Evolutionary conservation across 2,797 vertebrate species (phyloP), one percentile per base, ranked within the genome.

Genomic region (Odontamblyopus rebecca): DNA sequence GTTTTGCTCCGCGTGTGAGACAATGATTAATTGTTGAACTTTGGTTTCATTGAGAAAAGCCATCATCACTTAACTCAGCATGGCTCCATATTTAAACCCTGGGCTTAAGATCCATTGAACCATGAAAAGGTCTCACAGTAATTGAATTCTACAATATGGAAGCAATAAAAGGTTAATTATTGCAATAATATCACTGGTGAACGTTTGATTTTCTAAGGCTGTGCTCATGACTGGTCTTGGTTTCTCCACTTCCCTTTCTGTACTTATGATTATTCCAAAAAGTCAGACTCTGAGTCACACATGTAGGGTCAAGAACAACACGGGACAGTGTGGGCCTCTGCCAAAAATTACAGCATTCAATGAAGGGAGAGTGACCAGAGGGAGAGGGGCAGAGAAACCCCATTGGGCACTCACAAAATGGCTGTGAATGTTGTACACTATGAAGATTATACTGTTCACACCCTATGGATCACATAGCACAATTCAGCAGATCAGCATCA

Each of bases 271-370:
- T 9, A 9, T 38, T 38, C 35, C 8, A 38, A 38, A 38, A 38
- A 9, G 35, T 38, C 35, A 38, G 35, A 38, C 35, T 7, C 35
- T 8, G 35, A 35, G 35, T 7, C 35, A 8, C 2, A 35, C 7
- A 38, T 38, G 1, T 8, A 38, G 35, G 35, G 35, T 9, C 7
- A 38, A 35, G 5, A 35, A 35, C 81, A 92, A 91, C 89, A 88
- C 67, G 51, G 75, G 79, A 78, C 77, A 82, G 78, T 81, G 75
- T 62, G 54, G 77, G 77, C 79, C 80, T 78, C 77, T 35, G 32
- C 32, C 30, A 32, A 35, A 35, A 35, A 71, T 72, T 73, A 82
- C 79, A 88, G 72, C 67, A 4, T 44, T 71, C 72, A 61, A 70
- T 61, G 61, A 57, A 30, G 35, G 57, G 72, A 61, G 38, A 61